A percentile compares a stretch with the other conserved stretches of the same genome.
Conservation (phyloP, 1,140 invertebrate genomes). For the Philotrypesis tridentata region DNA sequence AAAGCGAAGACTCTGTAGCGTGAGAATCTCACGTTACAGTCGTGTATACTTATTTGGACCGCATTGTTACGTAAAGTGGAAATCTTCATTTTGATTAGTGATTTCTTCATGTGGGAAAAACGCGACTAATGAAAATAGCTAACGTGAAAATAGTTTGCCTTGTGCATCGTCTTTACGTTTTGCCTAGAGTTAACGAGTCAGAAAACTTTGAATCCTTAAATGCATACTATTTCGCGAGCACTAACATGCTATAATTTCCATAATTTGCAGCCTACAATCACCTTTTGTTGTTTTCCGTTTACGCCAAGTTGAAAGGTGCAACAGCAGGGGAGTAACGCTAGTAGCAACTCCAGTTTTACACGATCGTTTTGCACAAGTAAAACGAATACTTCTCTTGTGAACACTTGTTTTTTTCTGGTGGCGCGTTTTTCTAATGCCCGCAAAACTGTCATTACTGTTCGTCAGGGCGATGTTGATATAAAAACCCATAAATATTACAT, state of each 20-base stretch:
- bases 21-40: background rate
- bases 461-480: background rate
- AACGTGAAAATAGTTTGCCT: background rate
- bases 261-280: background rate
- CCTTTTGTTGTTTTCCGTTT: background rate
- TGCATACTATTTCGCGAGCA: background rate
- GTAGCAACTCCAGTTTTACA: background rate
- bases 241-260: background rate
- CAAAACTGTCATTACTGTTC: background rate
- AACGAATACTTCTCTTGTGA: background rate
- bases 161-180: background rate
- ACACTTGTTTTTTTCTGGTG: background rate
- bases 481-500: background rate
- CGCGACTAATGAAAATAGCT: no score
- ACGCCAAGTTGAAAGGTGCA: background rate
- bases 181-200: background rate
- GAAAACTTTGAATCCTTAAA: background rate
- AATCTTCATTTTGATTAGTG: background rate
- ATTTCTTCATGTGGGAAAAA: background rate
- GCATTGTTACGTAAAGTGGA: constrained; percentile 26
- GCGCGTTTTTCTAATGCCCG: background rate
- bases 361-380: background rate
- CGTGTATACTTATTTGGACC: background rate
- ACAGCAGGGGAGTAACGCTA: background rate
- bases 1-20: background rate